Base-by-base conservation (phyloP, 2,888 invertebrate genomes). In the Acrobeloides nanus region DNA sequence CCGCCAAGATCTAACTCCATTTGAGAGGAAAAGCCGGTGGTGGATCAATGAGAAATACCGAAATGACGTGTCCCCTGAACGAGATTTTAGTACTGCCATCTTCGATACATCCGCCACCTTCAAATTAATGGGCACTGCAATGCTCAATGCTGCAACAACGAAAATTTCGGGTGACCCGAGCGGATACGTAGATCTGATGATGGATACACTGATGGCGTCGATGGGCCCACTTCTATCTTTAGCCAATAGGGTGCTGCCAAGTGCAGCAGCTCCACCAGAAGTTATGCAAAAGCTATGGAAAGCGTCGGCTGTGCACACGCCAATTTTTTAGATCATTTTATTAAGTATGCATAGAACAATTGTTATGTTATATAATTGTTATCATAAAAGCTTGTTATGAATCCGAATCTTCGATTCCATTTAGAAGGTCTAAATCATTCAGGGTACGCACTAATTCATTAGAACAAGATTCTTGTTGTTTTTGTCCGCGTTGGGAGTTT, bases 121-220 rank as follows among this genome's bases (percentile, higher is more conserved):
- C 46, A 47, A 61, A 3, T 46, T 64, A 26, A 59, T 67, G 46
- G 54, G 61, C 20, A 53, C 29, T 57, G 60, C 46, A 53, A 64
- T 20, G 51, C 32, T 34, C 10, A 48, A 43, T 18, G 52, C 51
- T 2, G 53, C 53, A 20, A 23, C 17, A 6, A 53, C 53, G 15
- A 60, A 61, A 38, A 29, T 33, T 55, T 33, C 31, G 55, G 68
- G 68, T 29, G 54, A 66, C 1, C n/a, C n/a, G n/a, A n/a, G n/a
- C n/a, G n/a, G n/a, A n/a, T n/a, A n/a, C n/a, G 52, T 68, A 15
- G 68, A 68, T 43, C 48, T 68, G 17, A 33, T 68, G 43, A 66
- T 68, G 67, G 68, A 68, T 51, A 51, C 62, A n/a, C 48, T 68
- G 20, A 43, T 62, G 41, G 59, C 61, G 12, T 58, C 62, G 10